phyloP scores from a whole-genome alignment of 2,113 vertebrate species.

The Gymnogyps californianus region DNA sequence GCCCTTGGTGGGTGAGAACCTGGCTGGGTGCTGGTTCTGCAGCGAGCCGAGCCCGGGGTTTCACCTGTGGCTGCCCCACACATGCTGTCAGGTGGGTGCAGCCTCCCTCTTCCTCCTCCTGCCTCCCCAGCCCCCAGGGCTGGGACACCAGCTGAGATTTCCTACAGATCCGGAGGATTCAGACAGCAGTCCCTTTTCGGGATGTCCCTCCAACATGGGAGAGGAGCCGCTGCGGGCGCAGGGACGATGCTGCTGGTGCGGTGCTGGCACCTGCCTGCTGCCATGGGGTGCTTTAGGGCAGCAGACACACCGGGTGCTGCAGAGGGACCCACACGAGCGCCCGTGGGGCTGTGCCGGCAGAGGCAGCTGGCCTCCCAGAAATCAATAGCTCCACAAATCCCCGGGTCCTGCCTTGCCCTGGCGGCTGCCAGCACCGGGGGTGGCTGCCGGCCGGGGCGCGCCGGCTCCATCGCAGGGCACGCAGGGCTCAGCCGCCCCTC shows the following conservation, averaged over 20 bases:
- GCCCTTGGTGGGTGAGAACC: neutral
- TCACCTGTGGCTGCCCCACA: neutral
- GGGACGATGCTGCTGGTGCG: neutral
- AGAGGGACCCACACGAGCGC: rapidly evolving
- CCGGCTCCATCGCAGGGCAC: neutral
- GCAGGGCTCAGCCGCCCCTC: neutral
- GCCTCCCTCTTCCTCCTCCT: neutral
- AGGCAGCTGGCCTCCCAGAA: neutral
- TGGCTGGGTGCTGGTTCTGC: neutral
- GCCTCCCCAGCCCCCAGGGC: too few species aligned
- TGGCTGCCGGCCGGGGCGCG: rapidly evolving
- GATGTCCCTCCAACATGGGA: rapidly evolving
- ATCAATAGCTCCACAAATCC: neutral
- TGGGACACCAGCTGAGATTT: neutral
- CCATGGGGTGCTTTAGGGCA: neutral
- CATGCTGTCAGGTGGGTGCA: neutral
- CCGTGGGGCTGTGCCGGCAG: rapidly evolving
- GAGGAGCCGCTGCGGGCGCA: rapidly evolving
- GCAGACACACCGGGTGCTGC: neutral
- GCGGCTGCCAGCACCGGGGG: neutral
- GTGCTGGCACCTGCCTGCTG: neutral
- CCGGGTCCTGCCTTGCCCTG: neutral
- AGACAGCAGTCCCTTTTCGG: neutral
- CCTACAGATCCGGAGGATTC: neutral
- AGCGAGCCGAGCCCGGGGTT: rapidly evolving